Conservation (phyloP, 1,140 invertebrate species). For the Caerostris darwini region DNA sequence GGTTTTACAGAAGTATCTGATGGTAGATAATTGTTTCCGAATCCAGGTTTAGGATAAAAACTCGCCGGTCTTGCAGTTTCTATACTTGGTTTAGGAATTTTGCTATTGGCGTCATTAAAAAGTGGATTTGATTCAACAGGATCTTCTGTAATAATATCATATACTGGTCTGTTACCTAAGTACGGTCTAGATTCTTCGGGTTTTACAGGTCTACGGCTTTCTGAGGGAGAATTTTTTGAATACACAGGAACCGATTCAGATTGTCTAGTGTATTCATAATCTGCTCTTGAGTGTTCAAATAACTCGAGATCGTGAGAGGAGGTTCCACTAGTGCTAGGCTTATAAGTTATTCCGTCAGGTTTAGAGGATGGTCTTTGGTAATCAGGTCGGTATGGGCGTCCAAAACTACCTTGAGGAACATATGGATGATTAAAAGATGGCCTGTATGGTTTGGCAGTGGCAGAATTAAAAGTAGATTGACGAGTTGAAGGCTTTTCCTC, state of each 20-base stretch:
- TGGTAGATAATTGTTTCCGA: not conserved
- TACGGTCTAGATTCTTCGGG: slow-evolving; percentile 17
- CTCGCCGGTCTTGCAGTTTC: slow-evolving; percentile 36
- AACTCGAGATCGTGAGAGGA: not conserved
- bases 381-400: slow-evolving; percentile 62
- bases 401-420: slow-evolving; percentile 59
- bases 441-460: slow-evolving; percentile 49
- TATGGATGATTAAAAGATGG: slow-evolving; percentile 31
- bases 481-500: not conserved
- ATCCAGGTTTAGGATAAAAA: slow-evolving; percentile 47
- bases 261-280: slow-evolving; percentile 69
- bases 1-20: slow-evolving; percentile 1
- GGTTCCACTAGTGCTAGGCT: not conserved
- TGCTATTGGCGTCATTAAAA: not conserved
- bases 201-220: not conserved
- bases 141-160: not conserved
- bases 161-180: not conserved
- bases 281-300: slow-evolving; percentile 55
- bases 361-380: slow-evolving; percentile 49
- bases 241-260: slow-evolving; percentile 28
- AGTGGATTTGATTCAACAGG: not conserved
- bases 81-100: not conserved
- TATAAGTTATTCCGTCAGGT: not conserved
- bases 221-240: not conserved
- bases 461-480: not conserved